Conservation (phyloP, 2,888 invertebrate genomes). For the Eupithecia abbreviata region DNA sequence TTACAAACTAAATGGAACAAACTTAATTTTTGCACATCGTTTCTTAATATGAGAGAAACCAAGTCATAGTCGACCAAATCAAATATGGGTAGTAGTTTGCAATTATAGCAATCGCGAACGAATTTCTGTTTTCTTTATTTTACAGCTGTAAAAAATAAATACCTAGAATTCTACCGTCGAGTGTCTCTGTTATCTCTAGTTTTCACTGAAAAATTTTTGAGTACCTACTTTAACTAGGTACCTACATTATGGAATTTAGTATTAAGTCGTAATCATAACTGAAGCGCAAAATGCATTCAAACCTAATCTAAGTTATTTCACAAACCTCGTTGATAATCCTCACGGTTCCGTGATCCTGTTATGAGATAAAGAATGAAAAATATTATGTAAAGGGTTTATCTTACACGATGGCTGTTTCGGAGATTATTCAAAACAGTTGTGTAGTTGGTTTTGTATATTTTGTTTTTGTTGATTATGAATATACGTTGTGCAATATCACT, state of each 20-base stretch:
- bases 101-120: no score
- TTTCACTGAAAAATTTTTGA: not conserved
- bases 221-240: not conserved
- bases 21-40: no score
- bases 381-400: slow-evolving; percentile 19
- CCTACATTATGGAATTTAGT: not conserved
- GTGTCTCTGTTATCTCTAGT: not conserved
- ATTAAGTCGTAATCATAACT: not conserved
- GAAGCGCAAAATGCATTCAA: not conserved
- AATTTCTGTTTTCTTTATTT: no score
- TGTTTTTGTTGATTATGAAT: not conserved
- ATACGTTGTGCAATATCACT: not conserved
- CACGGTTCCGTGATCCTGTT: not conserved
- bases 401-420: slow-evolving; percentile 5
- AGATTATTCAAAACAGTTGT: slow-evolving; percentile 17
- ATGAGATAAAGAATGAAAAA: slow-evolving; percentile 28
- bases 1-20: no score
- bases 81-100: no score
- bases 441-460: not conserved
- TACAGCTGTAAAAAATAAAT: no score
- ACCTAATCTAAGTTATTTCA: not conserved
- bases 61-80: no score
- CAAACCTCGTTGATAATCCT: not conserved
- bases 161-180: no score
- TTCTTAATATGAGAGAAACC: no score